Evolutionary conservation across 2,797 vertebrate genomes (phyloP).

Genomic region (Liasis olivaceus): DNA sequence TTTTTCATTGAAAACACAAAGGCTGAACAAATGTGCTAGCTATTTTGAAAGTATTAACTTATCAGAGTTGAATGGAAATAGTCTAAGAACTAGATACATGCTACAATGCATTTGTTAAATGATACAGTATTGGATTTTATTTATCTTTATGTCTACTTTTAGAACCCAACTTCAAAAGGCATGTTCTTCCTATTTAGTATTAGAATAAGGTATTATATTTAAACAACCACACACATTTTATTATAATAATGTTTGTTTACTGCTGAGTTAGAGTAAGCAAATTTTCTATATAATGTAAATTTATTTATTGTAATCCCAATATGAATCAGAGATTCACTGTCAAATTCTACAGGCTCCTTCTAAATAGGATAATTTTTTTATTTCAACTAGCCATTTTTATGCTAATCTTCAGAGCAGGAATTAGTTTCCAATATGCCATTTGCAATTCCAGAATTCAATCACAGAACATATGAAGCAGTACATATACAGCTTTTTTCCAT

Average conservation of each 20-base stretch:
- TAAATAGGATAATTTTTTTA: not conserved
- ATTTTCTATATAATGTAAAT: not conserved
- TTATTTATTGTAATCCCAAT: not conserved
- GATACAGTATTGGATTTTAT: constrained; percentile 34
- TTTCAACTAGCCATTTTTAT: not conserved
- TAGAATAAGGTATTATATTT: not conserved
- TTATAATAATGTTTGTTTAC: not conserved
- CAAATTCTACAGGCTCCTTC: not conserved
- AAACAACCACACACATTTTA: not conserved
- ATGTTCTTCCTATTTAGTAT: not conserved
- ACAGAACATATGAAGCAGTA: not conserved
- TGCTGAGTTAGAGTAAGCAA: not conserved
- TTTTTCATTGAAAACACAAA: constrained; percentile 12
- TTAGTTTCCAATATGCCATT: not conserved
- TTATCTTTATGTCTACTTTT: constrained; percentile 29
- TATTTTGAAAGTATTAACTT: constrained; percentile 5
- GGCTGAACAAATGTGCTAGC: not conserved
- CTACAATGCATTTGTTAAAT: constrained; percentile 1
- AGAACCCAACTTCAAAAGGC: not conserved
- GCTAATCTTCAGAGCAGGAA: not conserved
- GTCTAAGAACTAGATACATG: constrained; percentile 29
- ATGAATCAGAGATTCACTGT: not conserved
- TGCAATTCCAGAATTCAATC: not conserved
- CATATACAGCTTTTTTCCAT: not conserved
- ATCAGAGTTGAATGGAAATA: constrained; percentile 39